phyloP scores from a whole-genome alignment of 2,113 vertebrate species.

The Verasper variegatus region DNA sequence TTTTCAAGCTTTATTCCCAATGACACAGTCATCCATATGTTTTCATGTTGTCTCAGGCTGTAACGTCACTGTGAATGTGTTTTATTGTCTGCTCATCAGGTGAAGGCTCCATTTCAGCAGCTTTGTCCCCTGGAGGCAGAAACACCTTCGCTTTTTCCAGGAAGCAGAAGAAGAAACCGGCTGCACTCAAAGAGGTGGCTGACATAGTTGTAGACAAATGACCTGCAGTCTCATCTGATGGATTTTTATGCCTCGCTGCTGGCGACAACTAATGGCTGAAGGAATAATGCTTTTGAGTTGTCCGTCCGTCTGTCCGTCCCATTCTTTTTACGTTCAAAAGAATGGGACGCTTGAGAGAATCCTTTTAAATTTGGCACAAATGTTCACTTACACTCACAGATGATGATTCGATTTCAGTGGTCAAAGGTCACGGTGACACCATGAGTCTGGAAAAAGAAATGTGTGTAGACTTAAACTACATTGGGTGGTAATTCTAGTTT shows the following conservation, averaged over 20 bases:
- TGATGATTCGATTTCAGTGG: too few species aligned
- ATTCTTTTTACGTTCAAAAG: too few species aligned
- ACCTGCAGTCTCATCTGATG: slow-evolving; percentile 20
- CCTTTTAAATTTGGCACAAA: too few species aligned
- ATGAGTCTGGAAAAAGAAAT: too few species aligned
- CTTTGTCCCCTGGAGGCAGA: slow-evolving; percentile 84
- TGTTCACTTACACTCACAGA: too few species aligned
- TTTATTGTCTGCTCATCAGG: slow-evolving; percentile 72
- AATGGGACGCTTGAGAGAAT: too few species aligned
- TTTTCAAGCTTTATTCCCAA: neutral
- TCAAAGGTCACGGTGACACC: too few species aligned
- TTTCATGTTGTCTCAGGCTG: neutral
- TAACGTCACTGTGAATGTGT: neutral
- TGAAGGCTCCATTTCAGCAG: slow-evolving; percentile 75
- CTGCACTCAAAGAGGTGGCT: slow-evolving; percentile 92
- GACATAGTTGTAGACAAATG: neutral
- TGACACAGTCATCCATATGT: neutral
- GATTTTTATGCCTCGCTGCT: neutral
- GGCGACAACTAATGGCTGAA: too few species aligned
- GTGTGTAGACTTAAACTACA: too few species aligned
- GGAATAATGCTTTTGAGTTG: neutral
- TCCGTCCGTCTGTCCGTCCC: too few species aligned
- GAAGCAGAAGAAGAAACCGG: slow-evolving; percentile 94
- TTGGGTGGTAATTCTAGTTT: neutral
- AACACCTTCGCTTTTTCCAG: slow-evolving; percentile 82